Percentiles rank a stretch among this genome's conserved stretches.
These are phyloP conservation scores for Rhagologus leucostigma DNA, from an alignment of 2,113 vertebrate species.

Conservation along the genomic window DNA sequence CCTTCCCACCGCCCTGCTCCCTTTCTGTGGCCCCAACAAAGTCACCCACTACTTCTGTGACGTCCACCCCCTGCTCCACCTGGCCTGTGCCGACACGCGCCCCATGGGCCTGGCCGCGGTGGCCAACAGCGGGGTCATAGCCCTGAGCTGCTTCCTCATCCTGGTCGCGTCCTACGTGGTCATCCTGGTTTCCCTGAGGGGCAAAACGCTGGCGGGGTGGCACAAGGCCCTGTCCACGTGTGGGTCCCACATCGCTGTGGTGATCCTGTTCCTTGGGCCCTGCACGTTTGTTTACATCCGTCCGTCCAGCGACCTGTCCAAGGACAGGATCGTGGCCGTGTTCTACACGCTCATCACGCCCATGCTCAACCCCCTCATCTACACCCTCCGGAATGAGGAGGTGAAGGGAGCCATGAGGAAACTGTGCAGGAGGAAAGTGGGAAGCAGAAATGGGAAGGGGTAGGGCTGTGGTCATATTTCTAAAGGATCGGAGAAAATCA, in stretches of 20 bases:
- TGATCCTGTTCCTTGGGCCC: constrained; percentile 60
- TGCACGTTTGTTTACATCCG: constrained; percentile 49
- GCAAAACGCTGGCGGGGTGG: background rate
- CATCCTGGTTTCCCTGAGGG: constrained; percentile 44
- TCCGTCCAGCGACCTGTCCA: background rate
- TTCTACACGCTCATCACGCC: constrained; percentile 58
- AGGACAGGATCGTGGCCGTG: constrained; percentile 50
- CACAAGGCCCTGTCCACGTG: constrained; percentile 62
- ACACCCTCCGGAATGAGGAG: constrained; percentile 40
- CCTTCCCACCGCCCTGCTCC: constrained; percentile 1
- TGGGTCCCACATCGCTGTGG: constrained; percentile 57
- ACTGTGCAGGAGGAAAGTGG: background rate
- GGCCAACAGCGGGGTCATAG: constrained; percentile 30
- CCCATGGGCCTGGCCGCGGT: background rate
- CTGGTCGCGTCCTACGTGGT: constrained; percentile 18
- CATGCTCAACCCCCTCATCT: constrained; percentile 62
- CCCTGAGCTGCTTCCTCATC: constrained; percentile 42
- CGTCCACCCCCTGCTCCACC: constrained; percentile 18
- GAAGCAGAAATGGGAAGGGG: background rate
- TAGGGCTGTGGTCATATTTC: background rate
- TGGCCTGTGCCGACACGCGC: background rate
- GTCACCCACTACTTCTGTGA: constrained; percentile 63
- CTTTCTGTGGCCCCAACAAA: constrained; percentile 55
- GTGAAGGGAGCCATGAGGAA: constrained; percentile 61
- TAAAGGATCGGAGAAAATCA: background rate